A percentile compares a stretch with the other conserved stretches of the same genome.
These are phyloP conservation scores for Agonopterix arenella DNA, from an alignment of 2,888 invertebrate species.

Conservation along the genomic window DNA sequence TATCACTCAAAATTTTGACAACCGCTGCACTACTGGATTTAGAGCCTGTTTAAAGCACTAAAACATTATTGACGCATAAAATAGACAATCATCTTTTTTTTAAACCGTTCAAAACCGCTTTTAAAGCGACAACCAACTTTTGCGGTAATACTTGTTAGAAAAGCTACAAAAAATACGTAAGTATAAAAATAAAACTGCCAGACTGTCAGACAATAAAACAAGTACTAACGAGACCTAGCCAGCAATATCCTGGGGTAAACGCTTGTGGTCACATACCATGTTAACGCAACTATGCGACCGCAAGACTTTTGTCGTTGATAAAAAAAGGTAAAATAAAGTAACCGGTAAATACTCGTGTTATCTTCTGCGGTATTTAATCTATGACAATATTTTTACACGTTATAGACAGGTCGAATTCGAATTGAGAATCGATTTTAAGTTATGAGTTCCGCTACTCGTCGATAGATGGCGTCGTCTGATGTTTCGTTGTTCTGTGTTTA, in stretches of 20 bases:
- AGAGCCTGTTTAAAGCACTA: too few relatives aligned
- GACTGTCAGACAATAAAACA: constrained; percentile 43
- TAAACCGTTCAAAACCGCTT: too few relatives aligned
- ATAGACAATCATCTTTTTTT: too few relatives aligned
- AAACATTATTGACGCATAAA: too few relatives aligned
- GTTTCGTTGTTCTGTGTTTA: too few relatives aligned
- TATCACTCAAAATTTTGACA: too few relatives aligned
- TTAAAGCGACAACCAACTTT: constrained; percentile 11
- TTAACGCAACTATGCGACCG: constrained; percentile 22
- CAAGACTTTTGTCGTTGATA: constrained; percentile 27
- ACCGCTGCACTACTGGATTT: too few relatives aligned
- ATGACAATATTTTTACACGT: too few relatives aligned
- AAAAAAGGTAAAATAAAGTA: neutral
- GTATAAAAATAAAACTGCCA: constrained; percentile 25
- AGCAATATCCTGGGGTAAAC: constrained; percentile 17
- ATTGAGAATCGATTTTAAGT: constrained; percentile 39
- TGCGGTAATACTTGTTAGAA: constrained; percentile 31
- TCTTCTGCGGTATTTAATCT: too few relatives aligned
- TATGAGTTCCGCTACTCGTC: constrained; percentile 44
- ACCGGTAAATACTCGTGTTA: too few relatives aligned
- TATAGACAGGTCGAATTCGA: too few relatives aligned
- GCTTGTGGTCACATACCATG: constrained; percentile 20
- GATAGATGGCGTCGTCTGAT: constrained; percentile 51
- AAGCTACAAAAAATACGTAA: constrained; percentile 24
- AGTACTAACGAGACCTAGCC: constrained; percentile 38